These are phyloP conservation scores for Andricus grossulariae DNA, from an alignment of 1,140 invertebrate genomes.

Conservation along the genomic window DNA sequence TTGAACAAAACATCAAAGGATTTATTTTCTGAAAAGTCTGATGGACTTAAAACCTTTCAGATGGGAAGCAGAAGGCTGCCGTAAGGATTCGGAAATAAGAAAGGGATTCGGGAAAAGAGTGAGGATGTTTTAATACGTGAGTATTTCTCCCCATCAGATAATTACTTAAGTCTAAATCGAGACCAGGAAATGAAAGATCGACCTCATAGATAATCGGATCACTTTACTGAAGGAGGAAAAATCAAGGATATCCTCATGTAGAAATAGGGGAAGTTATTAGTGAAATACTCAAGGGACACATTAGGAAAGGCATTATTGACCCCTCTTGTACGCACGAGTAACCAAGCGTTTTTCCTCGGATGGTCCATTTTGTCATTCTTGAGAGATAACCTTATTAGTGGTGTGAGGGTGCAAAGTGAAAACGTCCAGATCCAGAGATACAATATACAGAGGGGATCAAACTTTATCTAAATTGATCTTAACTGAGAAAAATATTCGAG, in stretches of 20 bases:
- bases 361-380: conserved; percentile 22
- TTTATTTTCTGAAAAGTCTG: no score
- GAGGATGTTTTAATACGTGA: neutral
- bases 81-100: no score
- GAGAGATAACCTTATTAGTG: neutral
- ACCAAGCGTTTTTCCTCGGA: conserved; percentile 9
- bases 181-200: neutral
- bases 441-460: no score
- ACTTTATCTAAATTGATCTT: no score
- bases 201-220: neutral
- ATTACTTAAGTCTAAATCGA: conserved; percentile 9
- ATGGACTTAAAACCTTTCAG: no score
- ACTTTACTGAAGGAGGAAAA: neutral
- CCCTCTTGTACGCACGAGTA: conserved; percentile 8
- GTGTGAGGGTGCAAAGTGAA: conserved; percentile 13
- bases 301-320: conserved; percentile 11
- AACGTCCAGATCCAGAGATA: neutral
- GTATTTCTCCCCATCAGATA: neutral
- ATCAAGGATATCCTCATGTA: neutral
- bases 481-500: no score
- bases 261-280: conserved; percentile 20
- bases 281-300: conserved; percentile 16
- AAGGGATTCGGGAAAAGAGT: no score
- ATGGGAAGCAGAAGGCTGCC: no score
- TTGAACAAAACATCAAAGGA: no score